Evolutionary conservation across 64 coral and sea anemone species (phyloP).

Genomic region (Astreopora myriophthalma): DNA sequence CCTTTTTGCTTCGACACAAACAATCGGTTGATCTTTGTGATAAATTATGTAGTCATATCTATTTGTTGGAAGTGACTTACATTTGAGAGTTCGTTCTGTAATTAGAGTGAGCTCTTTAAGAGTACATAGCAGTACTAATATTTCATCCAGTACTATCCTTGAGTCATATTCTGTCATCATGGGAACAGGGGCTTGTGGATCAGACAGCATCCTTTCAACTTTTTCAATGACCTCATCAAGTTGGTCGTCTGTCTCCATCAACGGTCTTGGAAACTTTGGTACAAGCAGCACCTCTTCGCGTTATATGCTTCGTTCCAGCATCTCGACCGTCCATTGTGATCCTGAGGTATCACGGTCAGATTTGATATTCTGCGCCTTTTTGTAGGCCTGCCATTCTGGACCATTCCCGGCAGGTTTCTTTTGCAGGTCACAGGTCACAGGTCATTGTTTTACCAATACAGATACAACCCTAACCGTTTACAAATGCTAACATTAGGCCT

Average conservation of each 20-base stretch:
- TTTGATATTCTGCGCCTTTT: background rate
- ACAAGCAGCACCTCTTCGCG: background rate
- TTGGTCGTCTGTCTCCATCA: background rate
- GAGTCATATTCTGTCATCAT: background rate
- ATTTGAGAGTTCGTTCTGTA: background rate
- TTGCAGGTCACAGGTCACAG: no score
- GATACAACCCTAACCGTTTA: no score
- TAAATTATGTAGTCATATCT: conserved; percentile 1
- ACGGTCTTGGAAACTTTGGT: no score
- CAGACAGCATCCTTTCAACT: no score
- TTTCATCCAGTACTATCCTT: background rate
- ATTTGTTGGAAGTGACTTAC: background rate
- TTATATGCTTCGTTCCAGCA: background rate
- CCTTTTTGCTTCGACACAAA: background rate
- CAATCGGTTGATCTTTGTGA: background rate
- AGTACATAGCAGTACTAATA: background rate
- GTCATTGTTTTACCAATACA: no score
- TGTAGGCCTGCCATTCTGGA: no score
- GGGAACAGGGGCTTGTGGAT: no score
- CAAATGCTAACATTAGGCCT: no score
- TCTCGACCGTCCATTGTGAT: background rate
- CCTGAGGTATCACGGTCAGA: background rate
- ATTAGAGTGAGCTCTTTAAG: background rate
- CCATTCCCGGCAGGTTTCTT: no score
- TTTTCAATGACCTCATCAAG: background rate